Percentiles rank a stretch among this genome's conserved stretches.
Conservation (phyloP, 92 coral and sea anemone species). For the Metridium senile region DNA sequence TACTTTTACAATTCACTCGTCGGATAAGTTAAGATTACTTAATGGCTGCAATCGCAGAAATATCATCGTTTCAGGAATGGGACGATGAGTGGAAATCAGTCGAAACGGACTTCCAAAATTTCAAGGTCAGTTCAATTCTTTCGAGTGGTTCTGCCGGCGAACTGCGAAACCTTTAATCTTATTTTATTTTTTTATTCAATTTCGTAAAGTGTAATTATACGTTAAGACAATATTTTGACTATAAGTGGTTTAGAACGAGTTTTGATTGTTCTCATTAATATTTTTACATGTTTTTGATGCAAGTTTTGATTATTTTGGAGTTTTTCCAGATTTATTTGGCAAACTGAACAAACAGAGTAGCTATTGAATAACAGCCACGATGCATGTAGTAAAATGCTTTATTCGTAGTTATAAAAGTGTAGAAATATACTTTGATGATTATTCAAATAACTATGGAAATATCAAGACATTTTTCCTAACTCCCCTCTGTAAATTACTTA, state of each 20-base stretch:
- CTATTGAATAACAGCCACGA: too few species aligned
- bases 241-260: neutral
- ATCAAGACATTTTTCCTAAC: neutral
- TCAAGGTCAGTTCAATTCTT: conserved; percentile 68
- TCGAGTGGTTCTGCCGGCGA: neutral
- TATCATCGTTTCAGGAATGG: conserved; percentile 87
- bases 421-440: neutral
- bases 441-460: too few species aligned
- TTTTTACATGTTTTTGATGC: neutral
- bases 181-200: neutral
- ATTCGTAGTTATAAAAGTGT: neutral
- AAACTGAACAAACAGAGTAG: neutral
- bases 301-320: neutral
- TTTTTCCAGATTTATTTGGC: neutral
- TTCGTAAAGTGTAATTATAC: neutral
- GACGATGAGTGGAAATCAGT: conserved; percentile 79
- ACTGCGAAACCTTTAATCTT: neutral
- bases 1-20: conserved; percentile 3
- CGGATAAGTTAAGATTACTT: neutral
- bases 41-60: conserved; percentile 94
- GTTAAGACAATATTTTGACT: neutral
- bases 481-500: too few species aligned
- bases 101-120: conserved; percentile 82
- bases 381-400: too few species aligned
- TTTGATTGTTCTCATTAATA: neutral